Percentiles rank a stretch among this genome's conserved stretches.
Conservation (phyloP, 2,888 invertebrate genomes). For the Arctia plantaginis region DNA sequence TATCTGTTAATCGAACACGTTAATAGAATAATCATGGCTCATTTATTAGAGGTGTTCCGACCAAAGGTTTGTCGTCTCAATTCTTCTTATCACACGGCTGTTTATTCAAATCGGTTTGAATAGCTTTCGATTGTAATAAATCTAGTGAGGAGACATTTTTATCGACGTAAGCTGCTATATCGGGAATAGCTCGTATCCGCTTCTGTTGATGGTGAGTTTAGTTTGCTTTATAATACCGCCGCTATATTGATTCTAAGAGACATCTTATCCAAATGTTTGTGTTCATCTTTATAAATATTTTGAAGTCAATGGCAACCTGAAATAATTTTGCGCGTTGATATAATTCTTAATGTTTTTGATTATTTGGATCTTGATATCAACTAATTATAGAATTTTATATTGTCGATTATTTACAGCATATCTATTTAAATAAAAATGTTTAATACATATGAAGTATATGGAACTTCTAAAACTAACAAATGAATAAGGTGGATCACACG, state of each 20-base stretch:
- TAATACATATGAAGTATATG: not conserved
- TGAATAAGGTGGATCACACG: not conserved
- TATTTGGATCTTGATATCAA: not conserved
- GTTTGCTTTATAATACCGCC: constrained; percentile 47
- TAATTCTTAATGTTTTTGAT: not conserved
- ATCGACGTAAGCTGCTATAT: constrained; percentile 61
- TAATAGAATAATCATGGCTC: constrained; percentile 70
- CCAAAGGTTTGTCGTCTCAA: constrained; percentile 54
- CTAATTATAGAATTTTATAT: not conserved
- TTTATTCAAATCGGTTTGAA: constrained; percentile 76
- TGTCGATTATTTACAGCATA: not conserved
- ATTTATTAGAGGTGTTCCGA: constrained; percentile 54
- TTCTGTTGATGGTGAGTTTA: constrained; percentile 46
- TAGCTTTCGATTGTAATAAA: constrained; percentile 77
- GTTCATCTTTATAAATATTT: not conserved
- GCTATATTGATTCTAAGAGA: constrained; percentile 13
- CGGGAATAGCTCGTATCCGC: constrained; percentile 59
- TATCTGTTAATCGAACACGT: constrained; percentile 68
- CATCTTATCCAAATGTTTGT: not conserved
- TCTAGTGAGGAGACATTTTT: constrained; percentile 74
- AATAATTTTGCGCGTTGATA: not conserved
- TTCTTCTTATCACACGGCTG: constrained; percentile 67
- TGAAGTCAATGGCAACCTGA: not conserved
- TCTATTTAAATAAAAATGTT: not conserved
- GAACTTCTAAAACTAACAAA: not conserved